Base-by-base conservation (phyloP, 2,888 invertebrate genomes). In the Nebria salina region DNA sequence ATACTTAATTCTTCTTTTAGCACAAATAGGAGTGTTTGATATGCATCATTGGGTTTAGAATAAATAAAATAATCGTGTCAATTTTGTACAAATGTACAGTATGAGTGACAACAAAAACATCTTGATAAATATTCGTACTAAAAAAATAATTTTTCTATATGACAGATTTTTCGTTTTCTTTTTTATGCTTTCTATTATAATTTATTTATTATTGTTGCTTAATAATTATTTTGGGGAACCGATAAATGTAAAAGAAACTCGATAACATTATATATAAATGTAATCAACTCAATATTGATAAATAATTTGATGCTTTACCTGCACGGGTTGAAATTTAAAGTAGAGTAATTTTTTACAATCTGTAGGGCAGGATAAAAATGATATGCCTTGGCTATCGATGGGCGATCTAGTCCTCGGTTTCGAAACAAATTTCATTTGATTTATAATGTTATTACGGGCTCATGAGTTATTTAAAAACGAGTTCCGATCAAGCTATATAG, bases 401-500 rank as follows among this genome's bases (percentile, higher is more conserved):
- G 8, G 54, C 13, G 42, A 11, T 13, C 43, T 42, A 41, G 42
- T 42, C 42, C 13, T 73, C 34, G 72, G 74, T 20, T 7, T 75
- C 34, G 75, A 80, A 81, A 81, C 81, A 81, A 81, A 81, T 81
- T 81, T 81, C 81, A 81, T 76, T 81, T 81, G 81, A 81, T 81
- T 81, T 81, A 81, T 81, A 81, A 81, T 81, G 81, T 76, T 81
- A 81, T 81, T 81, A 81, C 81, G n/a, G 72, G n/a, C 81, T 81
- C 76, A 81, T 81, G 76, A 72, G 81, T 76, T 81, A 81, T 81
- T 81, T 81, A 81, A 81, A 76, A 81, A 81, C 81, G 76, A 81
- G 76, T 41, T 75, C 80, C 75, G 73, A 72, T 13, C 54, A 81
- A 76, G 65, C 81, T 72, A 65, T 76, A 43, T 64, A 20, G 11